Evolutionary conservation across 2,113 vertebrate genomes (phyloP).

Genomic region (Pica pica): DNA sequence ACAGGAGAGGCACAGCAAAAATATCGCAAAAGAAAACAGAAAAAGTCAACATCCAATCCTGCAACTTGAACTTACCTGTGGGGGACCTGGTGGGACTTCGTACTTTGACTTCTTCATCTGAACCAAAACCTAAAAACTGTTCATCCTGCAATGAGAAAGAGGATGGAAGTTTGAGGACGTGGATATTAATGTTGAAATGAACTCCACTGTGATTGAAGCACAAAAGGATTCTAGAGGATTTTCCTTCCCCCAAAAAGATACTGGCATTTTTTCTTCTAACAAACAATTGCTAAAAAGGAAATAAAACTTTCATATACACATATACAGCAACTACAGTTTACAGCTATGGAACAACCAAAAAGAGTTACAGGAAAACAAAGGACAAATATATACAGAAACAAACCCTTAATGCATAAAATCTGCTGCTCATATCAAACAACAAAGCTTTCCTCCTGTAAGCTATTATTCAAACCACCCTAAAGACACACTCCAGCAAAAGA

Average conservation of each 20-base stretch:
- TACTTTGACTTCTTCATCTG: constrained; percentile 87
- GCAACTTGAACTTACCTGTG: constrained; percentile 75
- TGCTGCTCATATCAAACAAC: not conserved
- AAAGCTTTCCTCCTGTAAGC: not conserved
- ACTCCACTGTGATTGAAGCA: not conserved
- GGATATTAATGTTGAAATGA: not conserved
- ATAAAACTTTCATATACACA: not conserved
- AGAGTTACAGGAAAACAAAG: not conserved
- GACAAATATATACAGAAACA: not conserved
- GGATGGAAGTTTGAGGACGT: not conserved
- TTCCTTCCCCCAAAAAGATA: not conserved
- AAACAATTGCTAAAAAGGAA: not conserved
- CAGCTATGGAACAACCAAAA: not conserved
- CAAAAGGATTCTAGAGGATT: not conserved
- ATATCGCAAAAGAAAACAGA: not conserved
- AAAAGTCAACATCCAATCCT: not conserved
- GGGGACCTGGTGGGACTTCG: constrained; percentile 81
- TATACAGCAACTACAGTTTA: not conserved
- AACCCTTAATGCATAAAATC: not conserved
- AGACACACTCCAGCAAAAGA: not conserved
- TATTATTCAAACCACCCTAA: not conserved
- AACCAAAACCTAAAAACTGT: constrained; percentile 91
- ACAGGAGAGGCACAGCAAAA: not conserved
- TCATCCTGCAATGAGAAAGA: constrained; percentile 85
- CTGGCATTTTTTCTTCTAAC: not conserved